phyloP scores from a whole-genome alignment of 1,140 invertebrate genomes.

The Dendroctonus ponderosae region DNA sequence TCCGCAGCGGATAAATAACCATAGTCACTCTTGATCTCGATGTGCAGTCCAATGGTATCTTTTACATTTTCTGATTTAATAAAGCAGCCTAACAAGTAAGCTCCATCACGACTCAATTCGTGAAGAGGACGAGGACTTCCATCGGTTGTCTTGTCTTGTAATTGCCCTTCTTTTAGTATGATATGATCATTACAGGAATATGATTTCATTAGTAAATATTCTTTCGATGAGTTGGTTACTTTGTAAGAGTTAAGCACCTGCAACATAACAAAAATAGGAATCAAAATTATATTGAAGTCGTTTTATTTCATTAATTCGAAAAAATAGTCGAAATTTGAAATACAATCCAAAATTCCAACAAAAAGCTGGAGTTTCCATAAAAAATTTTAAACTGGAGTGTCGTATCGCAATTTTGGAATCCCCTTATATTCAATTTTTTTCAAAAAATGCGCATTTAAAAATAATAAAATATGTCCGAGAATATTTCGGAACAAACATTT shows the following conservation, averaged over 20 bases:
- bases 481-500: too few species aligned
- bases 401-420: too few species aligned
- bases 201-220: constrained; percentile 26
- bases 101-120: constrained; percentile 55
- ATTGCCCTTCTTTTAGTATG: constrained; percentile 37
- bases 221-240: constrained; percentile 27
- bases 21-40: constrained; percentile 65
- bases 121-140: constrained; percentile 47
- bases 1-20: constrained; percentile 75
- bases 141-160: constrained; percentile 30
- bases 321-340: too few species aligned
- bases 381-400: too few species aligned
- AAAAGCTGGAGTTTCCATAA: too few species aligned
- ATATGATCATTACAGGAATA: constrained; percentile 45
- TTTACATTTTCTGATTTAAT: constrained; percentile 35
- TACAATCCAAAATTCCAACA: too few species aligned
- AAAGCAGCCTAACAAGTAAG: constrained; percentile 56
- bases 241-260: constrained; percentile 21
- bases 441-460: too few species aligned
- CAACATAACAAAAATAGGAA: constrained; percentile 5
- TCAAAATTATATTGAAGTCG: neutral
- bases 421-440: too few species aligned
- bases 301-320: too few species aligned
- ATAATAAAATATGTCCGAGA: too few species aligned
- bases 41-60: constrained; percentile 57